Conservation (phyloP, 2,797 vertebrate species). For the Microctenopoma stevenorrisi region DNA sequence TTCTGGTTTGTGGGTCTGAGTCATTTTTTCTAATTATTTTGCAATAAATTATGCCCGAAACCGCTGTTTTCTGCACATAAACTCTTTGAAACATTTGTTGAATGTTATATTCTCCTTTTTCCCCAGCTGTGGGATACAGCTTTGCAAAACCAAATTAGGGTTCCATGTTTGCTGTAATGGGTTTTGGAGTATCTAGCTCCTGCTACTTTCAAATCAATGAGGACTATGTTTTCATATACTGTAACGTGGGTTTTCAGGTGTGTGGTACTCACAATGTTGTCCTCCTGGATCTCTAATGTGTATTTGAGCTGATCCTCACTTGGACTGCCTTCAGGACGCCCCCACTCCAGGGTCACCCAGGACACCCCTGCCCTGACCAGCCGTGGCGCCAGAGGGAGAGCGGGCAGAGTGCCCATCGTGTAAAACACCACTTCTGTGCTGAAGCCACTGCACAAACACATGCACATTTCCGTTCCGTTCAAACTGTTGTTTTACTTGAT, state of each 20-base stretch:
- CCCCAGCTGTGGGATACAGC: not conserved
- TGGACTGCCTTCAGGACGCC: slow-evolving; percentile 89
- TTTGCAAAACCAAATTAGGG: not conserved
- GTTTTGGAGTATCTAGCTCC: not conserved
- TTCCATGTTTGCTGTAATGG: slow-evolving; percentile 8
- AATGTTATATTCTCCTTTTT: not conserved
- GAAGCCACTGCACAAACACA: slow-evolving; percentile 85
- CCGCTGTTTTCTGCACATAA: not conserved
- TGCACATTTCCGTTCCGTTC: slow-evolving; percentile 14
- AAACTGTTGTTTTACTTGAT: not conserved
- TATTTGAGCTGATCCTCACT: slow-evolving; percentile 93
- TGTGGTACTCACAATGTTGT: slow-evolving; percentile 87
- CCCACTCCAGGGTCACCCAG: slow-evolving; percentile 96
- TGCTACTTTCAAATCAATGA: not conserved
- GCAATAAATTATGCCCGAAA: not conserved
- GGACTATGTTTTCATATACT: not conserved
- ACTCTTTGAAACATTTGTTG: not conserved
- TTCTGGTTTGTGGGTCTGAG: not conserved
- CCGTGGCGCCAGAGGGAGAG: slow-evolving; percentile 91
- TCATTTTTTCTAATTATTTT: slow-evolving; percentile 3
- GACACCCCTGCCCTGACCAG: slow-evolving; percentile 92
- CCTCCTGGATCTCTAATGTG: slow-evolving; percentile 96
- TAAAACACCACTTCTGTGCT: slow-evolving; percentile 95
- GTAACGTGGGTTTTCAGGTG: not conserved
- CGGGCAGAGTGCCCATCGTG: slow-evolving; percentile 94